These are phyloP conservation scores for Cordylochernes scorpioides DNA, from an alignment of 2,888 invertebrate species.

Conservation along the genomic window DNA sequence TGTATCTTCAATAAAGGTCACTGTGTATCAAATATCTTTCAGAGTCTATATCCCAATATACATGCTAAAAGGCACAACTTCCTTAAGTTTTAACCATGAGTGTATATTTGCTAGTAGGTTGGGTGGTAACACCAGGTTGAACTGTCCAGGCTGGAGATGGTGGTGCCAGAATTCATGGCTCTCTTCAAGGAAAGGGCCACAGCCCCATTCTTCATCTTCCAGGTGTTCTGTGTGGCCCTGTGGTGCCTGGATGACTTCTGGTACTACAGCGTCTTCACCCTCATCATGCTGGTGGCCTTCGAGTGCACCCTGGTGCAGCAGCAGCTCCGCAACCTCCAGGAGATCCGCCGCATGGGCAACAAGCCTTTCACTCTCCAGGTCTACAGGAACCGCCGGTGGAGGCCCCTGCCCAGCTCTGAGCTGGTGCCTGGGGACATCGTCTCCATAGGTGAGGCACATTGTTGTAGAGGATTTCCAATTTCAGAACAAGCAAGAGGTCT, in stretches of 20 bases:
- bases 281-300: slow-evolving; percentile 80
- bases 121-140: slow-evolving; percentile 3
- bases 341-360: slow-evolving; percentile 97
- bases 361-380: slow-evolving; percentile 71
- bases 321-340: slow-evolving; percentile 88
- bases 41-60: no score
- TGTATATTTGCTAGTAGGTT: no score
- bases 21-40: no score
- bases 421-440: slow-evolving; percentile 86
- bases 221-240: slow-evolving; percentile 90
- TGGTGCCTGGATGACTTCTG: slow-evolving; percentile 99
- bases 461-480: no score
- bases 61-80: no score
- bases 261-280: slow-evolving; percentile 84
- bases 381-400: slow-evolving; percentile 70
- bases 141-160: slow-evolving; percentile 36
- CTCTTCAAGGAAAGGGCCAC: slow-evolving; percentile 90
- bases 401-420: slow-evolving; percentile 54
- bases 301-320: slow-evolving; percentile 96
- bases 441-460: slow-evolving; percentile 34
- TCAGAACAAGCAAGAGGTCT: no score
- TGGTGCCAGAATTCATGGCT: slow-evolving; percentile 85
- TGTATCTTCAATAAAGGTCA: no score
- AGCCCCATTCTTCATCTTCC: slow-evolving; percentile 98
- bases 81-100: no score